Percentiles rank a stretch among this genome's conserved stretches.
Evolutionary conservation across 2,888 invertebrate species (phyloP).

Genomic region (Drosophila merina): DNA sequence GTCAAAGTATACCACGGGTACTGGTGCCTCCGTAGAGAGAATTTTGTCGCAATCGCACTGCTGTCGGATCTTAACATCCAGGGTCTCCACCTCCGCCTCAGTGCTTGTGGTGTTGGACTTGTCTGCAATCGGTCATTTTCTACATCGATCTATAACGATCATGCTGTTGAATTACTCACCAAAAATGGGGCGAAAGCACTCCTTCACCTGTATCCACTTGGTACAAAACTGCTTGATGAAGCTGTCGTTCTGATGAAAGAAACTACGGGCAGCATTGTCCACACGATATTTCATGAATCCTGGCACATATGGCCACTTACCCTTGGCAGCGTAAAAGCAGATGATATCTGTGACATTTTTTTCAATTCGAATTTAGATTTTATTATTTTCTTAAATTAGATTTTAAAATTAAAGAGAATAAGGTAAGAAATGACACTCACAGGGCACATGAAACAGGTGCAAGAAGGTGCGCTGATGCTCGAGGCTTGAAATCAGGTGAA

Average conservation of each 20-base stretch:
- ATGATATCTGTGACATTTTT: slow-evolving; percentile 74
- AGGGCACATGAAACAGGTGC: slow-evolving; percentile 82
- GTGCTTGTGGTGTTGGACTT: slow-evolving; percentile 49
- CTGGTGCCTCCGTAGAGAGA: slow-evolving; percentile 57
- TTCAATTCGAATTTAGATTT: background rate
- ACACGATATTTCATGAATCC: slow-evolving; percentile 81
- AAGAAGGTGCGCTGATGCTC: slow-evolving; percentile 80
- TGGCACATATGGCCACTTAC: slow-evolving; percentile 83
- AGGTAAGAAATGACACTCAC: slow-evolving; percentile 61
- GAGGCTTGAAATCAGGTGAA: slow-evolving; percentile 74
- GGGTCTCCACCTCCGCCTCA: slow-evolving; percentile 65
- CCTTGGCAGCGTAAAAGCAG: slow-evolving; percentile 83
- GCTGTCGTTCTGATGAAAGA: slow-evolving; percentile 81
- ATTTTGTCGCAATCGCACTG: slow-evolving; percentile 73
- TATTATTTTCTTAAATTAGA: background rate
- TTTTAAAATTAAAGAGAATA: background rate
- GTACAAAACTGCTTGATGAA: slow-evolving; percentile 80
- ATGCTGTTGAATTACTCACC: slow-evolving; percentile 48
- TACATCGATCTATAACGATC: background rate
- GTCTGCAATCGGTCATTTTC: slow-evolving; percentile 29
- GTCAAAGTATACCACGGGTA: slow-evolving; percentile 81
- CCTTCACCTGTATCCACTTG: slow-evolving; percentile 82
- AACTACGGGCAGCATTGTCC: slow-evolving; percentile 76
- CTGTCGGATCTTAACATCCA: slow-evolving; percentile 53
- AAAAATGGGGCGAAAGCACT: slow-evolving; percentile 81